Evolutionary conservation across 2,797 vertebrate species (phyloP).

Genomic region (Coracias cyanogaster): DNA sequence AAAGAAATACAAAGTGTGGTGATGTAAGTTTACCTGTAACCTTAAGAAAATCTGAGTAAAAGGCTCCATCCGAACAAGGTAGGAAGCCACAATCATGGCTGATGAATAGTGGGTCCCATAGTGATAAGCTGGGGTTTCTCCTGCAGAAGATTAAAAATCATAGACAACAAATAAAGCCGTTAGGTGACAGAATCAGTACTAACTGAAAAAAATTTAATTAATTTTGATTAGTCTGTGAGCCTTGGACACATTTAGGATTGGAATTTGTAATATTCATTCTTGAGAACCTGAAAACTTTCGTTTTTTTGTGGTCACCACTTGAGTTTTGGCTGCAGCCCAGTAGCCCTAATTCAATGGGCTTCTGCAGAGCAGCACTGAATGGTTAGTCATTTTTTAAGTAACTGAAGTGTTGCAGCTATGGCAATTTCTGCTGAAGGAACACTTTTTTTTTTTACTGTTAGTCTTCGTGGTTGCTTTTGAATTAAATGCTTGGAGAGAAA

Average conservation of each 20-base stretch:
- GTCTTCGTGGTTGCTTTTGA: neutral
- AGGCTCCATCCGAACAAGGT: constrained; percentile 97
- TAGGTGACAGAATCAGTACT: neutral
- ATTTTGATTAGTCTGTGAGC: neutral
- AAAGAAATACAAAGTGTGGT: neutral
- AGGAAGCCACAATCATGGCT: constrained; percentile 99
- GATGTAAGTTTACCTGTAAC: constrained; percentile 86
- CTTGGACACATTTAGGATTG: neutral
- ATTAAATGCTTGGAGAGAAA: neutral
- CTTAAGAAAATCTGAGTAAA: constrained; percentile 98
- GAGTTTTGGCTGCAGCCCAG: neutral
- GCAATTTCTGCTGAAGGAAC: neutral
- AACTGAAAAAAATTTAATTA: neutral
- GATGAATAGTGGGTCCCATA: constrained; percentile 99
- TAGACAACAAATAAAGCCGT: neutral
- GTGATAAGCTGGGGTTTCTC: constrained; percentile 98
- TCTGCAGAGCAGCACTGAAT: neutral
- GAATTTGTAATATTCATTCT: neutral
- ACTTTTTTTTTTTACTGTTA: neutral
- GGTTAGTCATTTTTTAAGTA: neutral
- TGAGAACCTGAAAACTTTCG: neutral
- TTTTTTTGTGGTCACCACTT: neutral
- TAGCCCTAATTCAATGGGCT: neutral
- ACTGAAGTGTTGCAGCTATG: neutral
- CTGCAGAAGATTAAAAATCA: constrained; percentile 71